phyloP scores from a whole-genome alignment of 2,113 vertebrate species.

The Leucosticte australis region DNA sequence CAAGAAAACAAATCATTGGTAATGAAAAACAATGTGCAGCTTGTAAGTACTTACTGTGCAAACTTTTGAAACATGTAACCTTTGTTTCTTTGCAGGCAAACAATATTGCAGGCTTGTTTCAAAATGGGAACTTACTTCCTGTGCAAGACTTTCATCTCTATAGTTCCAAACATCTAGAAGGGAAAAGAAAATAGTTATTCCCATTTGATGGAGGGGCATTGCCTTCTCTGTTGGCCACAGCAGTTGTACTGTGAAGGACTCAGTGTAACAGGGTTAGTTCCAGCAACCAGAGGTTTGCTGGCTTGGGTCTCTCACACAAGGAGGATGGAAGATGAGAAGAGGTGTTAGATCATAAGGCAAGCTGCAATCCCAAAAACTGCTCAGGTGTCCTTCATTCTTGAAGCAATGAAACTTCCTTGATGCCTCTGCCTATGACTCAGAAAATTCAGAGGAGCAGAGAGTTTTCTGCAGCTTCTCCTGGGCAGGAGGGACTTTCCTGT shows the following conservation, averaged over 20 bases:
- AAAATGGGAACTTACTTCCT: background rate
- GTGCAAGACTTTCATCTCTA: background rate
- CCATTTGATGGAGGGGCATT: background rate
- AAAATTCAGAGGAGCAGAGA: background rate
- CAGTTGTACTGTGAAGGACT: fast-evolving
- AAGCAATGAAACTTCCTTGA: background rate
- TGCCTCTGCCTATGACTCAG: background rate
- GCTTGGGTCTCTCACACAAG: background rate
- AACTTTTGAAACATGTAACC: constrained; percentile 59
- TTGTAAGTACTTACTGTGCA: constrained; percentile 63
- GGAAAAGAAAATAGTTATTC: background rate
- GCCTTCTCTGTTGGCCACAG: background rate
- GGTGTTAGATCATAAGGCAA: background rate
- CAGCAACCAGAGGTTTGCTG: fast-evolving
- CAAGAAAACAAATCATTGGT: constrained; percentile 74
- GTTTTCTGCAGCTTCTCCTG: background rate
- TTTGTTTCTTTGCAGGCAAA: constrained; percentile 37
- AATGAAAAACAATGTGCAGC: constrained; percentile 71
- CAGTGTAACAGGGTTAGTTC: fast-evolving
- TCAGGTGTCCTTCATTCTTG: background rate
- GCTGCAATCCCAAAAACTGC: background rate
- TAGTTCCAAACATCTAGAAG: background rate
- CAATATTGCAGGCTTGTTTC: constrained; percentile 4
- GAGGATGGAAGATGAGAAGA: background rate
- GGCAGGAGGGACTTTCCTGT: background rate